Base-by-base conservation (phyloP, 92 coral and sea anemone species). In the Ricordea florida region DNA sequence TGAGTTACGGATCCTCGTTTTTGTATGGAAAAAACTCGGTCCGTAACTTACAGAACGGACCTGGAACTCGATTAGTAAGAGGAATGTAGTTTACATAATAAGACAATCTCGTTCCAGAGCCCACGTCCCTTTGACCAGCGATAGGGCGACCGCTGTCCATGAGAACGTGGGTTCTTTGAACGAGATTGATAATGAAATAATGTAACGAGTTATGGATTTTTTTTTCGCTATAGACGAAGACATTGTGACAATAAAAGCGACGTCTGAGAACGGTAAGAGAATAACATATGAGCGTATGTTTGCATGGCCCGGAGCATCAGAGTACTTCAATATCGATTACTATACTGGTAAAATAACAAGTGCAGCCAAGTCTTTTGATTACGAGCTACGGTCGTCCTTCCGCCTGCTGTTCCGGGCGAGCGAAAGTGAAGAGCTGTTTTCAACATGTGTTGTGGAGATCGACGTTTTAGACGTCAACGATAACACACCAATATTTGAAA, bases 401-500 rank as follows among this genome's bases (percentile, higher is more conserved):
- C 80, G 77, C 21, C 85, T 85, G 16, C 93, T 85, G 77, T 91
- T 90, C 37, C 47, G 58, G 33, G 98, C 97, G 4, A 49, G 62
- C 9, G 97, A 92, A 48, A 49, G 52, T 4, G 70, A 70, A 11
- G 59, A 38, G 7, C 85, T 90, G 8, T 74, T 78, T 68, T 74
- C 87, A 24, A 87, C 90, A 22, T 80, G 80, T 22, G 82, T 91
- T 31, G 91, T 96, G 1, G 74, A 79, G 23, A 60, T 96, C 30
- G 58, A 76, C 4, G 83, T 96, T 16, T 17, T 11, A 9, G 97
- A 96, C 48, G 72, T 79, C 28, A 96, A 96, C 49, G 99, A 96
- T 44, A 85, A 92, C 65, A 34, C 96, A 0, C 99, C 99, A 29
- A 78, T 57, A 13, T 96, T 96, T 47, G 57, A 49, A 26, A 53